Base-by-base conservation (phyloP, 2,888 invertebrate genomes). In the Allacma fusca region DNA sequence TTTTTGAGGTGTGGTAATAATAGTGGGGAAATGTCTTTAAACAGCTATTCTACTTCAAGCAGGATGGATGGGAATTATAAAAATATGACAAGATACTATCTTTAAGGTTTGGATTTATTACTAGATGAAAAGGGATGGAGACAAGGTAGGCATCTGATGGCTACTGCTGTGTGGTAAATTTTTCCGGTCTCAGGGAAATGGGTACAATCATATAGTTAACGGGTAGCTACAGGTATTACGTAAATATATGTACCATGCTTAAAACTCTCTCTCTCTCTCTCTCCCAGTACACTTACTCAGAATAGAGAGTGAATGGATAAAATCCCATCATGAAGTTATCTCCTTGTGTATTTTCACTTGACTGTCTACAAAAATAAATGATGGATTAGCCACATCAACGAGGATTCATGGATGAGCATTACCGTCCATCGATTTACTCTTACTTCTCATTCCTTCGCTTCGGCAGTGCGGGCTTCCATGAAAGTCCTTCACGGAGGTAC, bases 331-430 rank as follows among this genome's bases (percentile, higher is more conserved):
- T 21, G 68, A 28, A 34, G 40, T 19, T 40, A 21, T 34, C 40
- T 34, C 68, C 40, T 29, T 34, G 9, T 9, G 24, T 28, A 67
- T 68, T 34, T 68, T 68, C 50, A 69, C 34, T 69, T 26, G 50
- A 70, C 70, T 70, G 70, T 70, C 70, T 44, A 70, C 50, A 50
- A 50, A 70, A 70, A 70, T 70, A 70, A 70, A 70, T 70, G 70
- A 70, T 70, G 70, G 70, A 70, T 70, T 70, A 70, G 70, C 50
- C n/a, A 24, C 70, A 70, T 70, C 50, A 65, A 21, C 23, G 44
- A 23, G 19, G 50, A 70, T 44, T 70, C 50, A 70, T 50, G 70
- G 40, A n/a, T 68, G 29, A 68, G 40, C 68, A 68, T 29, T 50
- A 50, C n/a, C 50, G 28, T 34, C 40, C 23, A 69, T 50, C 70